Evolutionary conservation across 2,113 vertebrate genomes (phyloP), one percentile per base, ranked within the genome.

Genomic region (Anthoscopus minutus): DNA sequence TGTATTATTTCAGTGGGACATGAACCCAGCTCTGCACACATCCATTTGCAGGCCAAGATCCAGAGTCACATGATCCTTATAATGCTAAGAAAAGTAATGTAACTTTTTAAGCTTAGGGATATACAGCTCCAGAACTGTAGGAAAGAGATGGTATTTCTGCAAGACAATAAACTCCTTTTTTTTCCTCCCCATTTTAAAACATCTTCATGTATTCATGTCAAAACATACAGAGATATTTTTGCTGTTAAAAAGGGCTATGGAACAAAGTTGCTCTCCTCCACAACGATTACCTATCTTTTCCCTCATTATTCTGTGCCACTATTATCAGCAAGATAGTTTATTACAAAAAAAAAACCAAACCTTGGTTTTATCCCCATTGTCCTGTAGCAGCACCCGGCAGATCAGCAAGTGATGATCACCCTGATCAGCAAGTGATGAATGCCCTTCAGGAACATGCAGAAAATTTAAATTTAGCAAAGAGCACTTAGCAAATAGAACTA

Each of bases 401-500:
- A 51, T 73, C 38, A 77, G 67, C 62, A 70, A 77, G 15, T 37
- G 47, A 61, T 20, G 7, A 86, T n/a, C n/a, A n/a, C n/a, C 28
- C 71, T 56, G 62, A 94, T 73, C 38, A 77, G 67, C 62, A 70
- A 77, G 15, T 37, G 47, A 61, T 20, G 7, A 86, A 56, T 24
- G 60, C 62, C 50, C 81, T 94, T 89, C 58, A 5, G 20, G 62
- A 91, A 51, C 31, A 81, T n/a, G 60, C 17, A 67, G 71, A 30
- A 83, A 94, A 96, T 19, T 54, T 45, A 82, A 70, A 92, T 90
- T 88, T 71, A 80, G 71, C 56, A 81, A 67, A 94, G 58, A 83
- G 76, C 50, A 88, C 72, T 95, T 83, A 95, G 31, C 64, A 92
- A 96, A 94, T 64, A 27, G 22, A 94, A 95, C 86, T 51, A 62